A percentile compares a stretch with the other conserved stretches of the same genome.
phyloP scores from a whole-genome alignment of 2,797 vertebrate genomes.

The Acanthurus lineatus region DNA sequence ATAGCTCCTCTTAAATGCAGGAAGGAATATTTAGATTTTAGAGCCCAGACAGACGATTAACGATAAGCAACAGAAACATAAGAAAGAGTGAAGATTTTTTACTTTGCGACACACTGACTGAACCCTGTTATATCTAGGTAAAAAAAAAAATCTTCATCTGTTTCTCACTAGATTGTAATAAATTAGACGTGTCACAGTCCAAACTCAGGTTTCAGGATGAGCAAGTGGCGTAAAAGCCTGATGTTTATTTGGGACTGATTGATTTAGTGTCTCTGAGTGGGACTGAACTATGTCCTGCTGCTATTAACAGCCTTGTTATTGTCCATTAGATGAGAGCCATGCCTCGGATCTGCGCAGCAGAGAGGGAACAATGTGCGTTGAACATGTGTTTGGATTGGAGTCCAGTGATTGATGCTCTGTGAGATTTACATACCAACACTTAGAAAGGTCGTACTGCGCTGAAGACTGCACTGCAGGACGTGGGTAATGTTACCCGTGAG shows the following conservation, averaged over 20 bases:
- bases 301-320: constrained; percentile 75
- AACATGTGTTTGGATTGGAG: constrained; percentile 78
- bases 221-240: constrained; percentile 53
- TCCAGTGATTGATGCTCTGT: constrained; percentile 75
- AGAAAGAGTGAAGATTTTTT: constrained; percentile 19
- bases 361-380: constrained; percentile 66
- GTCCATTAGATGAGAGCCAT: constrained; percentile 78
- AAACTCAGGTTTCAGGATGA: constrained; percentile 58
- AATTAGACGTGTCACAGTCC: constrained; percentile 53
- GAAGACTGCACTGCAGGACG: constrained; percentile 5
- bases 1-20: constrained; percentile 28
- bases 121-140: constrained; percentile 28
- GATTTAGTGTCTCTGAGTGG: constrained; percentile 78
- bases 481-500: background rate
- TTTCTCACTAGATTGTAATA: constrained; percentile 52
- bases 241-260: constrained; percentile 76
- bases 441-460: constrained; percentile 1
- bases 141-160: constrained; percentile 30
- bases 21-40: constrained; percentile 43
- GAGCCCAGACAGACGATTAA: background rate
- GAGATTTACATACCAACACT: constrained; percentile 58
- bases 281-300: constrained; percentile 60
- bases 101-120: background rate
- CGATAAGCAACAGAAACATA: constrained; percentile 21
- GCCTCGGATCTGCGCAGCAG: constrained; percentile 59